Evolutionary conservation across 2,888 invertebrate genomes (phyloP).

Genomic region (Tyria jacobaeae): DNA sequence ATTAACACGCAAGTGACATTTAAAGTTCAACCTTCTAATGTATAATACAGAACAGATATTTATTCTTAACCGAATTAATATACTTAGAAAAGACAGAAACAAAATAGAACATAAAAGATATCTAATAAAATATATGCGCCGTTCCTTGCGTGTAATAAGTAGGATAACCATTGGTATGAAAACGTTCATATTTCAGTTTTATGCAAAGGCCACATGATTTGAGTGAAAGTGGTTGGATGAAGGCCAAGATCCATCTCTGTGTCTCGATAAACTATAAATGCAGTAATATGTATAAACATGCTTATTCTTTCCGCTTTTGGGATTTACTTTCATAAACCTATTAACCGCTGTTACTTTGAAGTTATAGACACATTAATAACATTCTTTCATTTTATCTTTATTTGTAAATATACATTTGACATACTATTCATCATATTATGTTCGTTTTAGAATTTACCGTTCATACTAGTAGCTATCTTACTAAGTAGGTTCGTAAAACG

Average conservation of each 20-base stretch:
- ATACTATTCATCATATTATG: neutral
- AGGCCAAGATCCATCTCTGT: constrained; percentile 69
- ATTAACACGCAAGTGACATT: constrained; percentile 22
- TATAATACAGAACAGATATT: neutral
- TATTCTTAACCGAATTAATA: neutral
- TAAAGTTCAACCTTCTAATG: neutral
- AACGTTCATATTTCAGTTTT: constrained; percentile 53
- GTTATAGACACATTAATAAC: constrained; percentile 22
- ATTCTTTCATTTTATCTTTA: constrained; percentile 28
- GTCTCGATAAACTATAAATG: constrained; percentile 67
- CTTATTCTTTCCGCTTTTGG: constrained; percentile 54
- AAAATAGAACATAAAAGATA: constrained; percentile 27
- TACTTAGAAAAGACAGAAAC: neutral
- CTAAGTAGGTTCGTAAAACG: no score
- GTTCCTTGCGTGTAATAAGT: constrained; percentile 20
- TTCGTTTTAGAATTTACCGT: no score
- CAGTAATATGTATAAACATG: constrained; percentile 67
- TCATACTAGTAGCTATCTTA: no score
- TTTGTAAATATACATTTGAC: constrained; percentile 15
- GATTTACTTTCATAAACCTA: constrained; percentile 69
- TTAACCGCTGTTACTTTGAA: constrained; percentile 34
- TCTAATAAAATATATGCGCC: constrained; percentile 33
- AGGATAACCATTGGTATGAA: constrained; percentile 30
- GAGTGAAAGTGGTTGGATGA: constrained; percentile 77
- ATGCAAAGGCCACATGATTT: constrained; percentile 68